Conservation (phyloP, 1,140 invertebrate genomes). For the Lanistes nyassanus region DNA sequence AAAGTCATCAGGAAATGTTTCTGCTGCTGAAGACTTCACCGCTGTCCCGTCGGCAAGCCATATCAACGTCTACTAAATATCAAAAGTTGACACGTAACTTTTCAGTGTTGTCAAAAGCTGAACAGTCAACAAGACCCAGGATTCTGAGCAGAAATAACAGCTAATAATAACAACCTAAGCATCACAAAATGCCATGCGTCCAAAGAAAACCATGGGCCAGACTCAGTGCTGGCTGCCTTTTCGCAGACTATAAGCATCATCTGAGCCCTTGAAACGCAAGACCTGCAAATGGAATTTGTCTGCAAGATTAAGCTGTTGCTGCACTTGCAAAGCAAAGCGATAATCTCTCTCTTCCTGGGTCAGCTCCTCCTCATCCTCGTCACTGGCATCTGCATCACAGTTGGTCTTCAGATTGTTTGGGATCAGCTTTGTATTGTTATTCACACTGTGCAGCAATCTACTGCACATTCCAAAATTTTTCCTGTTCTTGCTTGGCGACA, state of each 20-base stretch:
- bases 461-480: not conserved
- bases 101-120: too few relatives aligned
- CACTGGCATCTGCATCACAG: not conserved
- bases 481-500: not conserved
- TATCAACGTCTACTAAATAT: too few relatives aligned
- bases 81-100: too few relatives aligned
- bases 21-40: too few relatives aligned
- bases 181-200: too few relatives aligned
- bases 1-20: too few relatives aligned
- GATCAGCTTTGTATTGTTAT: not conserved
- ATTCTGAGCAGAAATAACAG: too few relatives aligned
- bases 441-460: not conserved
- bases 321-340: conserved; percentile 33
- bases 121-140: too few relatives aligned
- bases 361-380: conserved; percentile 11
- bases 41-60: too few relatives aligned
- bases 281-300: conserved; percentile 27
- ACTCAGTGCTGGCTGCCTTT: not conserved
- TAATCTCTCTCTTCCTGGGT: conserved; percentile 38
- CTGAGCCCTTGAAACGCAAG: conserved; percentile 37
- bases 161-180: too few relatives aligned
- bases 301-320: conserved; percentile 40
- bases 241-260: conserved; percentile 42
- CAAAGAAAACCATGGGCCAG: too few relatives aligned
- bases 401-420: not conserved